These are phyloP conservation scores for Podotricha telesiphe DNA, from an alignment of 2,888 invertebrate species.

Conservation along the genomic window DNA sequence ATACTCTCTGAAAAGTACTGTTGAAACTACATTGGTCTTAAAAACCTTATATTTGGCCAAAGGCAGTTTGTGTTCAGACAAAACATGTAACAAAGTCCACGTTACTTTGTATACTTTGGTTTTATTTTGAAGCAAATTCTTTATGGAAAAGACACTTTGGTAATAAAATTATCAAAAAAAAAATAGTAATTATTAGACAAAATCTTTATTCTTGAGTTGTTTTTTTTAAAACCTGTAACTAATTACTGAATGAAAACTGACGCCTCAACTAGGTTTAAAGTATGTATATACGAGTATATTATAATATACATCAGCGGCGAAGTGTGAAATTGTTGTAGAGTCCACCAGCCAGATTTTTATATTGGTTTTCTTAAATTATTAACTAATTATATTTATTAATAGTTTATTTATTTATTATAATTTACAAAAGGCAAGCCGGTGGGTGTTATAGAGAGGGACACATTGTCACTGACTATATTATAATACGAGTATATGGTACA, in stretches of 20 bases:
- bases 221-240: neutral
- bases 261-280: too few species aligned
- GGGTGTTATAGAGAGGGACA: too few species aligned
- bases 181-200: constrained; percentile 7
- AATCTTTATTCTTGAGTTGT: neutral
- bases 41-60: constrained; percentile 9
- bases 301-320: too few species aligned
- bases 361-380: too few species aligned
- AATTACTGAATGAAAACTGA: neutral
- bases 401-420: too few species aligned
- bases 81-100: constrained; percentile 14
- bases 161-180: neutral
- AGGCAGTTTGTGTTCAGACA: constrained; percentile 13
- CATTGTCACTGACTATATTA: too few species aligned
- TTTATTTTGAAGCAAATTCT: constrained; percentile 14
- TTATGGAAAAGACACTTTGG: constrained; percentile 8
- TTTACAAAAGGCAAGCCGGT: too few species aligned
- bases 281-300: too few species aligned
- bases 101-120: constrained; percentile 21
- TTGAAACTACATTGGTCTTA: constrained; percentile 13
- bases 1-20: neutral
- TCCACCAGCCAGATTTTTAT: too few species aligned
- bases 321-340: too few species aligned
- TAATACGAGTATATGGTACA: too few species aligned
- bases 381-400: too few species aligned